These are phyloP conservation scores for Channallabes apus DNA, from an alignment of 2,797 vertebrate species.

Conservation along the genomic window DNA sequence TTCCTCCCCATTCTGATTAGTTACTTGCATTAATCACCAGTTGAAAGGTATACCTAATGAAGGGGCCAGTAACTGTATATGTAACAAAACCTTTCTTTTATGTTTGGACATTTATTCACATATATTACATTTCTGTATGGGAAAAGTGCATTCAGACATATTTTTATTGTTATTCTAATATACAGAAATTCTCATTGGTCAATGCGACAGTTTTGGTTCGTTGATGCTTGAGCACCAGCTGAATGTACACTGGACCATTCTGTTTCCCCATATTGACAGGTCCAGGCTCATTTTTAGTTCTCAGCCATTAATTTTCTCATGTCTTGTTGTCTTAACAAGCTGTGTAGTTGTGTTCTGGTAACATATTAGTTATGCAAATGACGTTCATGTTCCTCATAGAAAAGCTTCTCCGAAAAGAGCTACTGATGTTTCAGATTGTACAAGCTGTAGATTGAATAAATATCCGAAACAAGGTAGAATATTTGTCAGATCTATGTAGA, in stretches of 20 bases:
- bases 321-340: neutral
- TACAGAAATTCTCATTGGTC: neutral
- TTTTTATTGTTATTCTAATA: neutral
- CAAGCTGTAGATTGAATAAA: slow-evolving; percentile 34
- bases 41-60: too few species aligned
- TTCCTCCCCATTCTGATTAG: too few species aligned
- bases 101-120: too few species aligned
- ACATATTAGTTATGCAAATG: slow-evolving; percentile 50
- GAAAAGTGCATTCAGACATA: neutral
- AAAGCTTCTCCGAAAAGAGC: slow-evolving; percentile 1
- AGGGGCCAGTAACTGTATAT: too few species aligned
- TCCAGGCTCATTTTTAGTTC: slow-evolving; percentile 21
- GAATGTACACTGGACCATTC: slow-evolving; percentile 27
- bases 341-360: slow-evolving; percentile 2
- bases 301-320: neutral
- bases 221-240: slow-evolving; percentile 12
- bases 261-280: slow-evolving; percentile 43
- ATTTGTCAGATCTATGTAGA: slow-evolving; percentile 21
- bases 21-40: too few species aligned
- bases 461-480: slow-evolving; percentile 4
- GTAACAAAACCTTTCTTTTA: too few species aligned
- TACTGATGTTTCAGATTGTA: slow-evolving; percentile 1
- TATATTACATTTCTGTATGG: too few species aligned
- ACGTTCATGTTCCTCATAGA: slow-evolving; percentile 22
- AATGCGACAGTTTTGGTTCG: neutral